phyloP scores from a whole-genome alignment of 2,797 vertebrate species.

The Labroides dimidiatus region DNA sequence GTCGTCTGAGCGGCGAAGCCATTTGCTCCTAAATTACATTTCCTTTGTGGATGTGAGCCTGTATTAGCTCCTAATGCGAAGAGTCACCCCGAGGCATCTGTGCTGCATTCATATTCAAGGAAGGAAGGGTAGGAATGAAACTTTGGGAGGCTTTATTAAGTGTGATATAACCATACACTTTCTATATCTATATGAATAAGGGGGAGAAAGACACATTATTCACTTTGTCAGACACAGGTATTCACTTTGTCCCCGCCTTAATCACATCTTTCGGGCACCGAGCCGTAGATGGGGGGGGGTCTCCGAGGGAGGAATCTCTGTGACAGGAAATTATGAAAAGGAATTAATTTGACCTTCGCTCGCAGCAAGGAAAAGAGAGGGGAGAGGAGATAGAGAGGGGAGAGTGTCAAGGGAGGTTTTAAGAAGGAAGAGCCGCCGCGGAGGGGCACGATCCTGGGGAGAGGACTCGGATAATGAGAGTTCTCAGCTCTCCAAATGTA shows the following conservation, averaged over 20 bases:
- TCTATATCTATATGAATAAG: slow-evolving; percentile 38
- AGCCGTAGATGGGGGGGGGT: slow-evolving; percentile 53
- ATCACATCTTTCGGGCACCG: slow-evolving; percentile 73
- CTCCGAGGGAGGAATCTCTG: slow-evolving; percentile 67
- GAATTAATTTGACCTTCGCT: slow-evolving; percentile 82
- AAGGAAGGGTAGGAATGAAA: slow-evolving; percentile 19
- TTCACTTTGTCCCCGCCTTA: slow-evolving; percentile 72
- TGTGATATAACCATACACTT: slow-evolving; percentile 33
- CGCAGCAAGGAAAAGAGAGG: slow-evolving; percentile 50
- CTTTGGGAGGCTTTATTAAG: slow-evolving; percentile 53
- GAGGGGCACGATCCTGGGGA: slow-evolving; percentile 70
- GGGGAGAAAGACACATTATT: slow-evolving; percentile 41
- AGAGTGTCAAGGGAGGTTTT: slow-evolving; percentile 54
- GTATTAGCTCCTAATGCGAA: slow-evolving; percentile 53
- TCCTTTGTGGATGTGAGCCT: slow-evolving; percentile 51
- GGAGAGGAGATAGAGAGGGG: neutral
- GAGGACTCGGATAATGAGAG: slow-evolving; percentile 71
- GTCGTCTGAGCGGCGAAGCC: slow-evolving; percentile 33
- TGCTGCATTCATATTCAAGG: slow-evolving; percentile 39
- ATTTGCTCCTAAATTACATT: slow-evolving; percentile 64
- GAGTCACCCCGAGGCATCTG: slow-evolving; percentile 45
- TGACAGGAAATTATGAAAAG: slow-evolving; percentile 81
- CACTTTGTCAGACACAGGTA: slow-evolving; percentile 63
- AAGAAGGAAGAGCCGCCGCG: slow-evolving; percentile 54
- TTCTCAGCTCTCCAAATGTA: slow-evolving; percentile 45